phyloP scores from a whole-genome alignment of 2,113 vertebrate species.

The Channa maculata region DNA sequence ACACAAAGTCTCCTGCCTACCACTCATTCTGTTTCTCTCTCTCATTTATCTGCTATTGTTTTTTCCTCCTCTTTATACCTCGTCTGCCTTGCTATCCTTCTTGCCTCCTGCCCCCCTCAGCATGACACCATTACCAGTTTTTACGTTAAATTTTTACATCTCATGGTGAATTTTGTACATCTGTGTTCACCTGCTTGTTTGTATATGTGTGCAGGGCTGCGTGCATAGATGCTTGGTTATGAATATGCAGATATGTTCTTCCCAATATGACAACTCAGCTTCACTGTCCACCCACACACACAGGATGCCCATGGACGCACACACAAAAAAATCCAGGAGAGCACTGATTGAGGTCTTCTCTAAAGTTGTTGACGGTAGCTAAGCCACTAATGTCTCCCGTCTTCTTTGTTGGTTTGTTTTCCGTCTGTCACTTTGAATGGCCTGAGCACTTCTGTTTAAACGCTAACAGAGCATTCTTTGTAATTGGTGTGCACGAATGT shows the following conservation, averaged over 20 bases:
- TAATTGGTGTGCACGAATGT: slow-evolving; percentile 6
- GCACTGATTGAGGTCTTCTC: slow-evolving; percentile 33
- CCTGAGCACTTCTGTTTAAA: slow-evolving; percentile 18
- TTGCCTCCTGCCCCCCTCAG: slow-evolving; percentile 18
- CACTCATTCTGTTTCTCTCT: slow-evolving; percentile 55
- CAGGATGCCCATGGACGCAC: slow-evolving; percentile 62
- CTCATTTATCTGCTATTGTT: slow-evolving; percentile 29
- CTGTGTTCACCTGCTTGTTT: slow-evolving; percentile 21
- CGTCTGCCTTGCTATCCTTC: slow-evolving; percentile 15
- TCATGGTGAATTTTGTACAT: background rate
- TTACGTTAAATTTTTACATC: slow-evolving; percentile 8
- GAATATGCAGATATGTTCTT: slow-evolving; percentile 75
- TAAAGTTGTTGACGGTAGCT: slow-evolving; percentile 26
- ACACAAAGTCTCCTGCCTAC: slow-evolving; percentile 69
- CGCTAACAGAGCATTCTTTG: slow-evolving; percentile 8
- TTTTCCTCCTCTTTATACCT: slow-evolving; percentile 39
- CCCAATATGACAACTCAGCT: slow-evolving; percentile 64
- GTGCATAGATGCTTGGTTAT: slow-evolving; percentile 48
- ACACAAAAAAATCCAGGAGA: slow-evolving; percentile 35
- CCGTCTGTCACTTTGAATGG: background rate
- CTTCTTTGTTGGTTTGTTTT: slow-evolving; percentile 13
- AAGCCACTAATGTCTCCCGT: slow-evolving; percentile 10
- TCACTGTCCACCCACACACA: slow-evolving; percentile 71
- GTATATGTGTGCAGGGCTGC: slow-evolving; percentile 6
- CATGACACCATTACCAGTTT: background rate